Evolutionary conservation across 1,140 invertebrate genomes (phyloP).

Genomic region (Prorops nasuta): DNA sequence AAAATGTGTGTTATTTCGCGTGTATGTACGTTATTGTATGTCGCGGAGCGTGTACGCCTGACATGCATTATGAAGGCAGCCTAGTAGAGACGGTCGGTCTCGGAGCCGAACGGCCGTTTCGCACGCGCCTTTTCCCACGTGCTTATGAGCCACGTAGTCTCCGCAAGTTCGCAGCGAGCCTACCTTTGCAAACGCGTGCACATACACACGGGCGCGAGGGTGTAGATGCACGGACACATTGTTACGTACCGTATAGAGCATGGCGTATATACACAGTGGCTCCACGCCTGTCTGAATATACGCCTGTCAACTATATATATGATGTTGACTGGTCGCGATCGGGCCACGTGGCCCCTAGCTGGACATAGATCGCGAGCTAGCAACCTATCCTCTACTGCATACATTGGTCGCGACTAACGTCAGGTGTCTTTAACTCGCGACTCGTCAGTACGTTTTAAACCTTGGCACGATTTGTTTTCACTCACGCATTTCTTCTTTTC

Average conservation of each 20-base stretch:
- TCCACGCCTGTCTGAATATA: slow-evolving; percentile 16
- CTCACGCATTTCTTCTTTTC: too few species aligned
- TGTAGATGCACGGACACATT: too few species aligned
- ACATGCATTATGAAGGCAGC: slow-evolving; percentile 46
- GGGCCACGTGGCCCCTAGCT: slow-evolving; percentile 29
- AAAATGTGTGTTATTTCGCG: slow-evolving; percentile 51
- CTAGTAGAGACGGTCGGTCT: slow-evolving; percentile 29
- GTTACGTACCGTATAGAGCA: too few species aligned
- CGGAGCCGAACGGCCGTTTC: slow-evolving; percentile 27
- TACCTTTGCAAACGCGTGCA: slow-evolving; percentile 24
- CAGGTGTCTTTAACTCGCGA: neutral
- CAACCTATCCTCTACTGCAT: neutral
- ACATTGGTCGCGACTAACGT: slow-evolving; percentile 5
- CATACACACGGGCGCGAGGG: slow-evolving; percentile 22
- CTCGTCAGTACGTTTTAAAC: slow-evolving; percentile 21
- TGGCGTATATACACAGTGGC: too few species aligned
- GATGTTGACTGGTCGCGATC: slow-evolving; percentile 9
- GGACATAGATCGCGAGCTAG: neutral
- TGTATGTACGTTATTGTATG: too few species aligned
- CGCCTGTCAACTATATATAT: slow-evolving; percentile 15
- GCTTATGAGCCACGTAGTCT: slow-evolving; percentile 33
- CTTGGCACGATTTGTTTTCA: slow-evolving; percentile 27
- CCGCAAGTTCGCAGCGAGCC: slow-evolving; percentile 4
- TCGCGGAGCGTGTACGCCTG: slow-evolving; percentile 23
- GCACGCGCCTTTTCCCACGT: slow-evolving; percentile 50